phyloP scores from a whole-genome alignment of 2,797 vertebrate species.

The Chanos chanos region DNA sequence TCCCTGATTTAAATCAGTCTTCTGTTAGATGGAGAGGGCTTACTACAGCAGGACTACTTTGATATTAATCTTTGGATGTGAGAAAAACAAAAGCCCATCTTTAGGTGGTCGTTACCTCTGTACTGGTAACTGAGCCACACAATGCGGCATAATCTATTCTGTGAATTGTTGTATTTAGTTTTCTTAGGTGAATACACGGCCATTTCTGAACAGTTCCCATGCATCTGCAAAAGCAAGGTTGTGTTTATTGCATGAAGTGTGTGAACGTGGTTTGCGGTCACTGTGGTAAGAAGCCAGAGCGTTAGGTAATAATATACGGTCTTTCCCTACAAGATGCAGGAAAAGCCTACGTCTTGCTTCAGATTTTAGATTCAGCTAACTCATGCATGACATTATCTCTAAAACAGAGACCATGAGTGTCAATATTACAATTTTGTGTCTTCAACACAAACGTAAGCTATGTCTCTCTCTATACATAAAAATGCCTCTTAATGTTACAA shows the following conservation, averaged over 20 bases:
- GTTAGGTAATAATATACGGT: too few relatives aligned
- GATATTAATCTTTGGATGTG: too few relatives aligned
- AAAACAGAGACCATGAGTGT: conserved; percentile 26
- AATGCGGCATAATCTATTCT: too few relatives aligned
- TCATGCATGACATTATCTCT: conserved; percentile 18
- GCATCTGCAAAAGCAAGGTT: background rate
- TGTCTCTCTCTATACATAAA: conserved; percentile 4
- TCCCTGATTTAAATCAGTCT: too few relatives aligned
- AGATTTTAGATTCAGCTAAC: conserved; percentile 4
- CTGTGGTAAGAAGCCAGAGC: background rate
- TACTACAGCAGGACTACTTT: too few relatives aligned
- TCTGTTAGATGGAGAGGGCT: too few relatives aligned
- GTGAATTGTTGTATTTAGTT: too few relatives aligned
- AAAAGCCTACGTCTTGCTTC: conserved; percentile 13
- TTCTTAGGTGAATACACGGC: too few relatives aligned
- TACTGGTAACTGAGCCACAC: too few relatives aligned
- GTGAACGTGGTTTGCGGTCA: background rate
- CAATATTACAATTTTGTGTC: background rate
- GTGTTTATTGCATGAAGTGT: conserved; percentile 6
- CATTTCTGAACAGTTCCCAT: background rate
- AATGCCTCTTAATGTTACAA: conserved; percentile 1
- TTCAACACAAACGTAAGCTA: background rate
- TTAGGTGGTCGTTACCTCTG: too few relatives aligned
- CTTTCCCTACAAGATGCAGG: background rate
- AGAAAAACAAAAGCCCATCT: too few relatives aligned